Base-by-base conservation (phyloP, 1,140 invertebrate genomes). In the Sesamia nonagrioides region DNA sequence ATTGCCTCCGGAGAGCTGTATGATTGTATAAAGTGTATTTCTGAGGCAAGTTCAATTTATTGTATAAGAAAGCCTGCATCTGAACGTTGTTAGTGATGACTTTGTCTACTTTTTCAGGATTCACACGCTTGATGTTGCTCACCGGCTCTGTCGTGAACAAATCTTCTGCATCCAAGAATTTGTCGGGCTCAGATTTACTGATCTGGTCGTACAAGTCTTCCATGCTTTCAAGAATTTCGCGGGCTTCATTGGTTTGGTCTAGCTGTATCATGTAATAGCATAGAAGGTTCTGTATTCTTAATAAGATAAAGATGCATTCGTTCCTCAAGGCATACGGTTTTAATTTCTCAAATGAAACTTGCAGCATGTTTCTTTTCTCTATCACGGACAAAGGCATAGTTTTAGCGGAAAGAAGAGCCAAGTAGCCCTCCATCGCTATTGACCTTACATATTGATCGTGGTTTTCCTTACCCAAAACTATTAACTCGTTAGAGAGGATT, bases 1-100 rank as follows among this genome's bases (percentile, higher is more conserved):
- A 85, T 78, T 97, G 96, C 63, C 96, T 89, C 71, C 95, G 92
- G 33, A 97, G 86, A 48, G 96, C 96, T 66, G 95, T 91, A 76
- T 97, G 96, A 86, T 96, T 96, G 86, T 96, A 97, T 35, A 95
- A 84, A 2, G 96, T 96, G 81, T 95, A 95, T 82, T 94, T 94
- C 45, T 95, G 88, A 11, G 91, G 88, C 42, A 95, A 73, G 80
- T 93, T 94, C 27, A 94, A 81, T 82, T 95, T 95, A 75, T 95
- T 95, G 76, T 95, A 95, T 40, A 95, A 75, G 85, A 93, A 95
- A 5, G 90, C 93, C 81, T 95, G 89, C 95, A 95, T 95, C 52
- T 95, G 93, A 17, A 95, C 81, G 80, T 95, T 95, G 71, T 94
- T 95, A 11, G 95, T 95, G 9, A 95, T 93, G 3, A 95, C 82